Evolutionary conservation across 1,140 invertebrate species (phyloP), one percentile per base, ranked within the genome.

Genomic region (Euborellia annulipes): DNA sequence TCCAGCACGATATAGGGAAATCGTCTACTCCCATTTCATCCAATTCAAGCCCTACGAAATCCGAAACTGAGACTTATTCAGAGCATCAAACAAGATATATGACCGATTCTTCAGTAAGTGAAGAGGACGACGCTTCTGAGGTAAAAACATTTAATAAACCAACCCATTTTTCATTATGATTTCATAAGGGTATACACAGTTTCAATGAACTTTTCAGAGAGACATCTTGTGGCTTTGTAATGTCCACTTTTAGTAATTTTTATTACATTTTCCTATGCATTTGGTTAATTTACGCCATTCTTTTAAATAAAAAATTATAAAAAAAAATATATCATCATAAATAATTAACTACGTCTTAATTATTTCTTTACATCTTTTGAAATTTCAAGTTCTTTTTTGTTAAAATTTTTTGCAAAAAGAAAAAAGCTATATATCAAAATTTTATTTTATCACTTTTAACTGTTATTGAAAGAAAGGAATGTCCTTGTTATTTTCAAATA

Each of bases 61-160:
- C 78, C 60, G 77, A 80, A 72, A 79, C 75, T 62, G 77, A 82
- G 69, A 79, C 76, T 62, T 77, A 79, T 69, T 75, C 77, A 58
- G 77, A 79, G 68, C 53, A 68, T 49, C 77, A 79, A 66, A 76
- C 81, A 54, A 78, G 76, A 73, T 85, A 80, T 75, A 80, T 83
- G 73, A 81, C 82, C 66, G 85, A 88, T 71, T 78, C 85, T 64
- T 89, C 85, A 54, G 85, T 85, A 70, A 89, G 85, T 64, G 86
- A 89, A 64, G 85, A 89, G 66, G 86, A 90, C 64, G 87, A 85
- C 67, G 83, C 86, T 63, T 88, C 85, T 57, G 85, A 88, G 82
- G 86, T 90, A 79, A 58, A 32, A 41, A 41, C 13, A 20, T 34
- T 20, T 16, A 41, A 44, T 48, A 17, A 37, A 41, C 16, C 36